phyloP scores from a whole-genome alignment of 1,140 invertebrate genomes.

The Copidosoma floridanum region DNA sequence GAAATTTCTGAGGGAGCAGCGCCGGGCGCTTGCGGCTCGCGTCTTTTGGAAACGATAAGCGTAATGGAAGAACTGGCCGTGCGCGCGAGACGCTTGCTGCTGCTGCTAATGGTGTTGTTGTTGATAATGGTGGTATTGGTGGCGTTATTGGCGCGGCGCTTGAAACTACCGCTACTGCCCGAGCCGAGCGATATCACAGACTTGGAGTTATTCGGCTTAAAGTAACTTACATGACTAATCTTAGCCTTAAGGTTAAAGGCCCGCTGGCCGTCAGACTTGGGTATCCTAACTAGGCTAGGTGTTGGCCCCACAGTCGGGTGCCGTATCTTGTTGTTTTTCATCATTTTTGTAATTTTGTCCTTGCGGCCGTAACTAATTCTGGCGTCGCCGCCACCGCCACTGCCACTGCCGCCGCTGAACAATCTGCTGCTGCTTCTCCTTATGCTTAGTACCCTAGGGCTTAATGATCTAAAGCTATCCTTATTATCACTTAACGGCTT shows the following conservation, averaged over 20 bases:
- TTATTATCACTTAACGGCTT: constrained; percentile 60
- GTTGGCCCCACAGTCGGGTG: constrained; percentile 33
- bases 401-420: constrained; percentile 18
- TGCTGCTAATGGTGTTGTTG: neutral
- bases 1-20: neutral
- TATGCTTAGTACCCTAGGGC: constrained; percentile 57
- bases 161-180: constrained; percentile 36
- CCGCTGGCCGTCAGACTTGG: constrained; percentile 58
- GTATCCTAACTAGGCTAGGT: constrained; percentile 60
- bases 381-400: neutral
- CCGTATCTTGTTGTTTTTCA: constrained; percentile 18
- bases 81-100: constrained; percentile 28
- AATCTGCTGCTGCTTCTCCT: constrained; percentile 27
- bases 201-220: constrained; percentile 52
- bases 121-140: neutral
- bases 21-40: constrained; percentile 9
- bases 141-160: neutral
- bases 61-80: constrained; percentile 58
- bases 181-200: constrained; percentile 59
- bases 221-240: constrained; percentile 47
- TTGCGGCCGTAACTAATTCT: no score
- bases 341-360: constrained; percentile 5
- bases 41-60: constrained; percentile 55
- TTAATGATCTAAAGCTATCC: constrained; percentile 57
- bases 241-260: constrained; percentile 57